Base-by-base conservation (phyloP, 2,113 vertebrate species). In the Melanostigma gelatinosum region DNA sequence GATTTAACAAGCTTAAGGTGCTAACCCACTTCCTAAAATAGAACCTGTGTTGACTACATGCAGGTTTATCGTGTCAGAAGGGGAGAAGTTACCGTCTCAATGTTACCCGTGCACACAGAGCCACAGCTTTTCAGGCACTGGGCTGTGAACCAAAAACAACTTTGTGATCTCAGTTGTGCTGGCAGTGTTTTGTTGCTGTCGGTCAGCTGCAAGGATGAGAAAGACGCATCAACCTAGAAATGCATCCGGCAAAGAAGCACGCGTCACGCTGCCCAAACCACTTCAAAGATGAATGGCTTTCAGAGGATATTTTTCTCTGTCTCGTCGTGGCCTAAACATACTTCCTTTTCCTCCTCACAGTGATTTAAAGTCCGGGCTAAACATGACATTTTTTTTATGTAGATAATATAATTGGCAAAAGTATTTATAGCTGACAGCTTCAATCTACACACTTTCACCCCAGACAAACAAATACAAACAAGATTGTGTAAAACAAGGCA, bases 251-350 rank as follows among this genome's bases (percentile, higher is more conserved):
- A 40, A 40, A 50, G 60, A 62, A 79, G 36, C 1, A 1, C 36
- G 63, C 36, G 50, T 74, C 64, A 20, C 52, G 20, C 34, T 9
- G 61, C 50, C 27, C 6, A 44, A 65, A 54, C 73, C 77, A 86
- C 79, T 73, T 79, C 48, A 82, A 70, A 88, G 27, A 50, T 11
- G 10, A 55, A 1, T 36, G 40, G 32, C 3, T 77, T 87, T 76
- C 46, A 76, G 57, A 52, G 24, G 40, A 77, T 6, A 27, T 10
- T 57, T 69, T 57, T 55, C 11, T 50, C 48, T 42, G 36, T 71
- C 65, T 62, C 52, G 57, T 44, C 50, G 24, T n/a, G 12, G 7
- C 24, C 34, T n/a, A 52, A 63, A 24, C 22, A 7, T 4, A 60
- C 54, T 65, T 71, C 38, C 24, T 64, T 69, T 72, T 76, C 48